Base-by-base conservation (phyloP, 1,140 invertebrate genomes). In the Antheraea pernyi region DNA sequence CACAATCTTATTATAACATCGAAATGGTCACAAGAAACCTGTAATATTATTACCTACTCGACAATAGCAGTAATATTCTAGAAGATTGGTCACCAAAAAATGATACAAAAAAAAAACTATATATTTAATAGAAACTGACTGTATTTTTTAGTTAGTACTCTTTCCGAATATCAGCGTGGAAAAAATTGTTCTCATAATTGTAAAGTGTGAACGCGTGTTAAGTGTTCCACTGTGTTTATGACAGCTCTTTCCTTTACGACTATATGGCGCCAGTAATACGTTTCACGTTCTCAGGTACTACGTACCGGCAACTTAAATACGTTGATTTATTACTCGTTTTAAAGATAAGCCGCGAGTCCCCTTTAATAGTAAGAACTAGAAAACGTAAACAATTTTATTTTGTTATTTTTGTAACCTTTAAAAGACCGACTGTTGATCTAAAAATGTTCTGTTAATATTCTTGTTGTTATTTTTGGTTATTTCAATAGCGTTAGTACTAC, bases 141-240 rank as follows among this genome's bases (percentile, higher is more conserved):
- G 22, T 53, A 53, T 22, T 61, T 13, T 61, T 0, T 61, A 7
- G 19, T 36, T 61, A 36, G 9, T 9, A 61, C 11, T 22, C 7
- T 13, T 60, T 60, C 19, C 7, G 7, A 60, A 60, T 60, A 30
- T 22, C 6, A 19, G 53, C 22, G 13, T 19, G 0, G 30, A 60
- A 10, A 62, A 9, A 30, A 59, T 60, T 68, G 58, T 36, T 19
- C 19, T 67, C 60, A 61, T 53, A 53, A 13, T 53, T 53, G 10
- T 53, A 53, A 53, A 53, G 46, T 53, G 46, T 53, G 46, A 53
- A 53, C 16, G 46, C 46, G 5, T 53, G 10, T 53, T 53, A 53
- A 53, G 46, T 63, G 61, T 59, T 42, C 30, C 30, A 13, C 19
- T 39, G 48, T 64, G 68, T 69, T 69, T 69, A 69, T 69, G 68